Evolutionary conservation across 2,113 vertebrate genomes (phyloP).

Genomic region (Lepisosteus osseus): DNA sequence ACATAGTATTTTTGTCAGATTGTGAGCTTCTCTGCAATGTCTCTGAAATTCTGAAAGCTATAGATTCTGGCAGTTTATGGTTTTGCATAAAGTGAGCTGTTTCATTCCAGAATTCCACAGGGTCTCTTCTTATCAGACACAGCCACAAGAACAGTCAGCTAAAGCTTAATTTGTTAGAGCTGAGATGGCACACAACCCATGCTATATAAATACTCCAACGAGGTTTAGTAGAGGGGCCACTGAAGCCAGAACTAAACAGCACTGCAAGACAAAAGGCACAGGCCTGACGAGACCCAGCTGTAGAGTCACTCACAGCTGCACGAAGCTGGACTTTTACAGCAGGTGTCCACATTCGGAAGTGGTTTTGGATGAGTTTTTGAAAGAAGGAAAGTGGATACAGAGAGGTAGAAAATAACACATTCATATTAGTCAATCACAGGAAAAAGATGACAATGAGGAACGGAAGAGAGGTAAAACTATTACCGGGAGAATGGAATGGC

Average conservation of each 20-base stretch:
- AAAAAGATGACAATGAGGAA: slow-evolving; percentile 8
- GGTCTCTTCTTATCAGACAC: no score
- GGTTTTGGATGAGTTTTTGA: slow-evolving; percentile 31
- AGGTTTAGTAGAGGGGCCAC: slow-evolving; percentile 36
- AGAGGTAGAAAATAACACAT: neutral
- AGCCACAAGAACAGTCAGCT: no score
- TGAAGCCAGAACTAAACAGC: slow-evolving; percentile 33
- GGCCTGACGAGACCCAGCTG: slow-evolving; percentile 55
- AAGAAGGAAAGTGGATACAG: slow-evolving; percentile 3
- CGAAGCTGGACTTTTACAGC: slow-evolving; percentile 19
- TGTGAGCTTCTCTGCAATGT: no score
- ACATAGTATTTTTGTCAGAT: no score
- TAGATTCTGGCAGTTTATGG: no score
- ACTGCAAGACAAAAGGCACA: slow-evolving; percentile 42
- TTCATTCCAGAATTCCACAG: no score
- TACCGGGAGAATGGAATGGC: slow-evolving; percentile 38
- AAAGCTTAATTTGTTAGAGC: no score
- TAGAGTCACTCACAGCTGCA: slow-evolving; percentile 49
- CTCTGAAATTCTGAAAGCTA: no score
- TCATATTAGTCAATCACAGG: neutral
- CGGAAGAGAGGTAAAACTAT: slow-evolving; percentile 34
- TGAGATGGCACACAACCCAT: no score
- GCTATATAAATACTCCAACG: slow-evolving; percentile 25
- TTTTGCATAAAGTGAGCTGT: no score
- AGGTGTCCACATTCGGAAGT: slow-evolving; percentile 43